phyloP scores from a whole-genome alignment of 1,140 invertebrate species.

The fruit fly (Drosophila melanogaster) region Release_6_plus_ISO1_MT NT_033777.3:5460501-5461000 shows the following conservation, averaged over 20 bases:
- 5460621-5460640: slow-evolving; percentile 53
- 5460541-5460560: slow-evolving; percentile 32
- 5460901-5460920: slow-evolving; percentile 95
- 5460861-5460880: slow-evolving; percentile 97
- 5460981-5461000: slow-evolving; percentile 97
- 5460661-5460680: slow-evolving; percentile 78
- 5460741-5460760: slow-evolving; percentile 94
- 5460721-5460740: slow-evolving; percentile 94
- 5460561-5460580: slow-evolving; percentile 61
- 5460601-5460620: slow-evolving; percentile 71
- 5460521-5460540: slow-evolving; percentile 29
- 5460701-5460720: slow-evolving; percentile 86
- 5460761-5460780: slow-evolving; percentile 95
- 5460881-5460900: slow-evolving; percentile 96
- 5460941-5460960: slow-evolving; percentile 97
- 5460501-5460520: slow-evolving; percentile 63
- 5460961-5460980: slow-evolving; percentile 97
- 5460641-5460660: slow-evolving; percentile 64
- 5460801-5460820: no score
- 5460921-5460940: slow-evolving; percentile 91
- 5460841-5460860: slow-evolving; percentile 89
- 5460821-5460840: no score
- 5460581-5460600: slow-evolving; percentile 72
- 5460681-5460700: slow-evolving; percentile 82
- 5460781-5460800: slow-evolving; percentile 64